Percentiles rank a stretch among this genome's conserved stretches.
Conservation (phyloP, 2,113 vertebrate species). For the Eidolon helvum region DNA sequence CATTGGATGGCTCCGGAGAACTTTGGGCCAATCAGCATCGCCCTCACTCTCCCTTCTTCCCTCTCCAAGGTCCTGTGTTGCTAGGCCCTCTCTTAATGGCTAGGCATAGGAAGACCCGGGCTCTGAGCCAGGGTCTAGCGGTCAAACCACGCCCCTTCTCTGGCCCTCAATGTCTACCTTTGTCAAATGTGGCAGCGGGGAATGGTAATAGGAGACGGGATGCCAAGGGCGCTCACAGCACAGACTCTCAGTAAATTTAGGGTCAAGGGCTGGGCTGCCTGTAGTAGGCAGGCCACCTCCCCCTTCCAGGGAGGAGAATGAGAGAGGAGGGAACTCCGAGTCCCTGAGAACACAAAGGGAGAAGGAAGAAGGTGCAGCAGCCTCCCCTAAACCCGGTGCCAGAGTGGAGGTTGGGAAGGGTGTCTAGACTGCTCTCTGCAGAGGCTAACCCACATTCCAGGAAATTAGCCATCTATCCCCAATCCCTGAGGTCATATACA, state of each 20-base stretch:
- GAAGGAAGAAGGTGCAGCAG: too few relatives aligned
- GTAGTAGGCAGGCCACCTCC: neutral
- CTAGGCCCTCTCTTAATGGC: accelerated
- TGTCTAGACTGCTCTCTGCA: neutral
- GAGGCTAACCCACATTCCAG: neutral
- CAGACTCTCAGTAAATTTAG: neutral
- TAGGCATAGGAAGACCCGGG: accelerated
- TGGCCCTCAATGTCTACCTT: too few relatives aligned
- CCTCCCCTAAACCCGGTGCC: neutral
- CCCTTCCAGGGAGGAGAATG: too few relatives aligned
- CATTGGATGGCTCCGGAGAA: neutral
- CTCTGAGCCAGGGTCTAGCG: accelerated
- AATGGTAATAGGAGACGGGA: neutral
- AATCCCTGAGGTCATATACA: neutral
- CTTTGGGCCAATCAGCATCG: conserved; percentile 14
- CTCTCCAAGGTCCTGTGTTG: accelerated
- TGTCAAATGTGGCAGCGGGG: too few relatives aligned
- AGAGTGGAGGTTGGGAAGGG: neutral
- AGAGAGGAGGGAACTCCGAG: neutral
- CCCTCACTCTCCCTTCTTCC: neutral
- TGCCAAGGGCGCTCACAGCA: neutral
- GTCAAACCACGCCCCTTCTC: neutral
- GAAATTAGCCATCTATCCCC: neutral
- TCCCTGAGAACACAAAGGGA: neutral
- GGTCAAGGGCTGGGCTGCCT: too few relatives aligned